Evolutionary conservation across 2,797 vertebrate genomes (phyloP), one percentile per base, ranked within the genome.

Genomic region (Myotis planiceps): DNA sequence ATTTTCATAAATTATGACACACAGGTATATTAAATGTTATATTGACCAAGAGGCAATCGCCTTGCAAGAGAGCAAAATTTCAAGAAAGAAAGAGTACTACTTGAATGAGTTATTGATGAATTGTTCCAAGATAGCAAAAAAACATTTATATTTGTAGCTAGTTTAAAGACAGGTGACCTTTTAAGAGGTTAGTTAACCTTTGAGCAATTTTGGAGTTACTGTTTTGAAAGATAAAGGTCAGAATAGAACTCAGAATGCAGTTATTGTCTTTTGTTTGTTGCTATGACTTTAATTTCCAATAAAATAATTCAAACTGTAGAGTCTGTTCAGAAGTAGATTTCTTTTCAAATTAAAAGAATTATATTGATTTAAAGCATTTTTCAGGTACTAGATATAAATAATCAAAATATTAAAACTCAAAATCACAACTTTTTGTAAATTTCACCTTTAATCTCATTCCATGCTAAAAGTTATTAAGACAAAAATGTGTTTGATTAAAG

Each of bases 121-220:
- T 97, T 96, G 95, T 96, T 97, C 85, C 91, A 93, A 95, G 97
- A 98, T 95, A 98, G 95, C 96, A 98, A 94, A 94, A 96, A 96
- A 97, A 94, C 96, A 97, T 98, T 98, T 98, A 96, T 98, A 97
- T 86, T 96, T 97, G 96, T 13, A 98, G 97, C 94, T 97, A 96
- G 98, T 98, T 98, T 98, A 98, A 98, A 98, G 98, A 98, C 98
- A 98, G 98, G 94, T 98, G 98, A 98, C 98, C 98, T 99, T 99
- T 99, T 98, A 97, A 98, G 94, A 98, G 97, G 98, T 98, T 98
- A 98, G 98, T 98, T 99, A 98, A 99, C 98, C 98, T 99, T 99
- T 98, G 97, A 97, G 97, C 98, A 98, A 98, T 97, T 98, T 98
- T 97, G 97, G 98, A 98, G 97, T 98, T 98, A 98, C 98, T 98